These are phyloP conservation scores for Ophiothrix spiculata DNA, from an alignment of 35 echinoderm and acorn worm genomes.

Conservation along the genomic window DNA sequence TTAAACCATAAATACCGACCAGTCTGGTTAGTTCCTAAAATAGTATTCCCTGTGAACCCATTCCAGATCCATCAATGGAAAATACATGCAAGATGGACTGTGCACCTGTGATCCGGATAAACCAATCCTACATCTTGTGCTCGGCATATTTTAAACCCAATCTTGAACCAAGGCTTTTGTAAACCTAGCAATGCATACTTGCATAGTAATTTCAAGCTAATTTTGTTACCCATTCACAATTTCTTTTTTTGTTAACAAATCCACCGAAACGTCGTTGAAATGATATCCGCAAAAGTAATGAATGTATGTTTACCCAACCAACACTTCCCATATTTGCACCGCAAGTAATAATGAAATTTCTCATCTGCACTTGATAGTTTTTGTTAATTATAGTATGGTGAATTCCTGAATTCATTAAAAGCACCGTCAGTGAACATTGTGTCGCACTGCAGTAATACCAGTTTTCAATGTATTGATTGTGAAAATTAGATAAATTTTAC, in stretches of 20 bases:
- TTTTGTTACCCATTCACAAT: neutral
- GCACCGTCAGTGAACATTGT: too few relatives aligned
- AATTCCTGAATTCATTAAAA: too few relatives aligned
- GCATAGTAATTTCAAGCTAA: neutral
- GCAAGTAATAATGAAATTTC: neutral
- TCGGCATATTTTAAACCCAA: neutral
- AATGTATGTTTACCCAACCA: too few relatives aligned
- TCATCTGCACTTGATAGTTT: conserved; percentile 7
- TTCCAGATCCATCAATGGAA: neutral
- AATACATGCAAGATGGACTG: too few relatives aligned
- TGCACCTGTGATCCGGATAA: too few relatives aligned
- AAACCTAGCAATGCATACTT: neutral
- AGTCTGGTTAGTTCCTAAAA: neutral
- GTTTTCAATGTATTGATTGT: too few relatives aligned
- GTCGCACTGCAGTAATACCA: too few relatives aligned
- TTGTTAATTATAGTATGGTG: too few relatives aligned
- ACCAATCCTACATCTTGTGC: too few relatives aligned
- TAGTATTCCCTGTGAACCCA: conserved; percentile 9
- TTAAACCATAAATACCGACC: neutral
- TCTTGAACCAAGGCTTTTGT: neutral
- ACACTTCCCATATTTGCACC: neutral
- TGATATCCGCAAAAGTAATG: neutral
- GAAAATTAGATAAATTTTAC: too few relatives aligned
- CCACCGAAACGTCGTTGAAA: neutral
- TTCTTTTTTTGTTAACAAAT: too few relatives aligned